Conservation (phyloP, 2,888 invertebrate genomes). For the Sylvicola cinctus region DNA sequence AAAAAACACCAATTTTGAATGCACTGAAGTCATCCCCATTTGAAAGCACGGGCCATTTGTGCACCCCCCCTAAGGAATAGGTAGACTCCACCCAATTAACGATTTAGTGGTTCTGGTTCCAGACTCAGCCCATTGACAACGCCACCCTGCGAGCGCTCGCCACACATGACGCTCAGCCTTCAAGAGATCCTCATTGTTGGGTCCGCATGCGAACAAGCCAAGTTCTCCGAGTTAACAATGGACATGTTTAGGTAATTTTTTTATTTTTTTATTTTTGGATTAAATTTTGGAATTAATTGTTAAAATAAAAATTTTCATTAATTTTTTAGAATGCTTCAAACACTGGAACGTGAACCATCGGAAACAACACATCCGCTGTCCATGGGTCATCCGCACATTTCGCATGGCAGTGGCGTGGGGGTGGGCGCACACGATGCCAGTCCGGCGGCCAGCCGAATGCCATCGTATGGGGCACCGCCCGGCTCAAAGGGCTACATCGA, state of each 20-base stretch:
- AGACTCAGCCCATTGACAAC: slow-evolving; percentile 66
- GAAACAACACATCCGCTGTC: slow-evolving; percentile 30
- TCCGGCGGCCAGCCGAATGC: slow-evolving; percentile 26
- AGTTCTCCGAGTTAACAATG: slow-evolving; percentile 89
- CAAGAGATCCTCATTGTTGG: slow-evolving; percentile 91
- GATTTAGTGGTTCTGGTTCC: slow-evolving; percentile 27
- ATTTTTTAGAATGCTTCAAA: slow-evolving; percentile 63
- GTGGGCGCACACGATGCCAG: slow-evolving; percentile 25
- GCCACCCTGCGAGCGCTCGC: slow-evolving; percentile 71
- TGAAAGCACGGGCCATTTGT: slow-evolving; percentile 28
- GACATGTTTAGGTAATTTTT: slow-evolving; percentile 63
- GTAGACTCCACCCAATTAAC: slow-evolving; percentile 23
- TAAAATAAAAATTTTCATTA: background rate
- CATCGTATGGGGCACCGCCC: slow-evolving; percentile 31
- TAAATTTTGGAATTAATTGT: background rate
- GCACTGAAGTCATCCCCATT: slow-evolving; percentile 9
- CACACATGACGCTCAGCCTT: slow-evolving; percentile 67
- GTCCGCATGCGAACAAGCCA: slow-evolving; percentile 82
- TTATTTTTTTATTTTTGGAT: no score
- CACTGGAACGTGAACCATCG: slow-evolving; percentile 77
- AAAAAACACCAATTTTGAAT: no score
- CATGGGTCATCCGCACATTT: slow-evolving; percentile 38
- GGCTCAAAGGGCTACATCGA: slow-evolving; percentile 37
- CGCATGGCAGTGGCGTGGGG: slow-evolving; percentile 31
- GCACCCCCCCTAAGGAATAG: slow-evolving; percentile 19